Conservation (phyloP, 2,888 invertebrate genomes). For the Rhagonycha lutea region DNA sequence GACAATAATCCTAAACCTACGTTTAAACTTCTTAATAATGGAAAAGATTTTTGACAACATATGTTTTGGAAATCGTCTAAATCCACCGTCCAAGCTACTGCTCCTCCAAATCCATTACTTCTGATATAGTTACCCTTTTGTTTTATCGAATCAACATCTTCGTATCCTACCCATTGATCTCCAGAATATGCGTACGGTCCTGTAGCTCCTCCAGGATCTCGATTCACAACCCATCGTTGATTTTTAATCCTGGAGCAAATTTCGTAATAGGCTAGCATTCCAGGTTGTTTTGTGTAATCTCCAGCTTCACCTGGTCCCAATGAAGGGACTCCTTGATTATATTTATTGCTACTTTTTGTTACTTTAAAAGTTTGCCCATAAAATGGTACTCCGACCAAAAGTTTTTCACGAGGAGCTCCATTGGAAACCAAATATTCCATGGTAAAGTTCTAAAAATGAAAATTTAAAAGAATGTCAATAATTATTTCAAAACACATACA, state of each 20-base stretch:
- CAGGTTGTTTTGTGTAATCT: constrained; percentile 82
- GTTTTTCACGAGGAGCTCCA: constrained; percentile 78
- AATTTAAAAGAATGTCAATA: not conserved
- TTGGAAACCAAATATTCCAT: constrained; percentile 73
- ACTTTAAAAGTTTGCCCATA: constrained; percentile 87
- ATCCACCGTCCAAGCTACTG: constrained; percentile 87
- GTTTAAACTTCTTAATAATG: constrained; percentile 77
- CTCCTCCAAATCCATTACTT: constrained; percentile 75
- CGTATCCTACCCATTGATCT: constrained; percentile 90
- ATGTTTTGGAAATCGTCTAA: constrained; percentile 85
- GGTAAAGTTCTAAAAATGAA: constrained; percentile 70
- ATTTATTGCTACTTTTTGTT: constrained; percentile 49
- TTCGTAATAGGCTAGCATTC: constrained; percentile 87
- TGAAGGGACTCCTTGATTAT: constrained; percentile 65
- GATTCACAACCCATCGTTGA: constrained; percentile 69
- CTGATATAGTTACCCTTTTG: constrained; percentile 78
- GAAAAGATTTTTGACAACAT: constrained; percentile 80
- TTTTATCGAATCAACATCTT: constrained; percentile 76
- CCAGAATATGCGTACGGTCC: constrained; percentile 79
- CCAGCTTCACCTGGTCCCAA: constrained; percentile 80
- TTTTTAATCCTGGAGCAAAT: constrained; percentile 75
- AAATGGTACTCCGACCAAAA: constrained; percentile 81
- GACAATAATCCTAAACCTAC: constrained; percentile 69
- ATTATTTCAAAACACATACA: constrained; percentile 57
- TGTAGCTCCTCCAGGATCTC: constrained; percentile 59